These are phyloP conservation scores for Athalia cordata DNA, from an alignment of 2,888 invertebrate species.

Conservation along the genomic window DNA sequence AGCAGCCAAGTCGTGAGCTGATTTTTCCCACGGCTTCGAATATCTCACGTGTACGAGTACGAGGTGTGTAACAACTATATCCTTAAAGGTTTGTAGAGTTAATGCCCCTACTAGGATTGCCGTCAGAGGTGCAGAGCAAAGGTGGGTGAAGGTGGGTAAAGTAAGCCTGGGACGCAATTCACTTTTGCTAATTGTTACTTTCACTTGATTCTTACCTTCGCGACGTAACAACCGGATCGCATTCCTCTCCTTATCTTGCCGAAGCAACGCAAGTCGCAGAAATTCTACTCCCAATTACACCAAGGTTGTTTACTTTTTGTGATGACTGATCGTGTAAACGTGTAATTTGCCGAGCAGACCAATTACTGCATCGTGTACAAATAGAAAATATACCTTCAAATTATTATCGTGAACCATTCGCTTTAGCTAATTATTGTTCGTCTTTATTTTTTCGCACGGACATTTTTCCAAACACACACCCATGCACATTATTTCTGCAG, in stretches of 20 bases:
- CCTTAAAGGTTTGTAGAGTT: slow-evolving; percentile 1
- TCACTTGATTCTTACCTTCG: slow-evolving; percentile 48
- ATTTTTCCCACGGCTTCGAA: slow-evolving; percentile 13
- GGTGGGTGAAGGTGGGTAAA: slow-evolving; percentile 32
- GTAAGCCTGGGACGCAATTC: slow-evolving; percentile 52
- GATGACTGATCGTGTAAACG: too few relatives aligned
- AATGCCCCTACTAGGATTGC: neutral
- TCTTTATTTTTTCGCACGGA: too few relatives aligned
- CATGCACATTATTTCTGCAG: too few relatives aligned
- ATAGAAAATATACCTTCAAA: too few relatives aligned
- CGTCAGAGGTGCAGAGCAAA: neutral
- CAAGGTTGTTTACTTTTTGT: neutral
- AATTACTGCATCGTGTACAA: too few relatives aligned
- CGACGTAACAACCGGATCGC: slow-evolving; percentile 14
- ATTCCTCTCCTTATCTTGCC: slow-evolving; percentile 37
- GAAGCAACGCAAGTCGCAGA: neutral
- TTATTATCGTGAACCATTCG: too few relatives aligned
- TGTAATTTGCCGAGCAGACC: too few relatives aligned
- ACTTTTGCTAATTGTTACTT: slow-evolving; percentile 66
- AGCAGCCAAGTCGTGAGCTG: neutral
- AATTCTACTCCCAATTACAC: slow-evolving; percentile 22
- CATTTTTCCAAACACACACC: too few relatives aligned
- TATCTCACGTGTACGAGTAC: neutral
- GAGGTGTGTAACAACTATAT: neutral
- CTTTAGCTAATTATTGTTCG: too few relatives aligned